Conservation (phyloP, 2,888 invertebrate genomes). For the Hyalella azteca region DNA sequence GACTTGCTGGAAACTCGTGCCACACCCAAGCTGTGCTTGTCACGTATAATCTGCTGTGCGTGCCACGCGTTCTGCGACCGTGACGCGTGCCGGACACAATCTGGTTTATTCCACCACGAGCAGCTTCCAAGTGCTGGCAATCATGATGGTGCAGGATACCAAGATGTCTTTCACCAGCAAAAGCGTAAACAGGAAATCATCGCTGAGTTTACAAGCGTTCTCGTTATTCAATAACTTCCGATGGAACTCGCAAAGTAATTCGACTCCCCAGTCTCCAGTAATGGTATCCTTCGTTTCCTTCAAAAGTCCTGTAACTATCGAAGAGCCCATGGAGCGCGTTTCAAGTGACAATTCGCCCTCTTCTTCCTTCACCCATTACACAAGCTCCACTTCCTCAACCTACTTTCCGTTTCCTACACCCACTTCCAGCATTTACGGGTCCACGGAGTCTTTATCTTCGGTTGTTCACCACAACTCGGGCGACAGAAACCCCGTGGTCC, state of each 20-base stretch:
- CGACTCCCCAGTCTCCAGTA: constrained; percentile 40
- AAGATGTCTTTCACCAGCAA: too few species aligned
- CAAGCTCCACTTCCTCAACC: background rate
- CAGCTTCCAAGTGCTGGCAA: too few species aligned
- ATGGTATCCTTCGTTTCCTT: constrained; percentile 40
- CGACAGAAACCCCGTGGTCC: background rate
- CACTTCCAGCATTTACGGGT: background rate
- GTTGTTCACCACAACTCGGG: too few species aligned
- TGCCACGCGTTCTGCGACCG: too few species aligned
- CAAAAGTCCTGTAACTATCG: constrained; percentile 39
- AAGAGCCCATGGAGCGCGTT: too few species aligned
- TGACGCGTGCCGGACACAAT: too few species aligned
- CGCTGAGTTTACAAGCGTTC: constrained; percentile 31
- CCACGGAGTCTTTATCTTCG: background rate
- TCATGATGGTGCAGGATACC: too few species aligned
- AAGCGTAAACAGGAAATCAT: constrained; percentile 6
- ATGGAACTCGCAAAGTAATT: constrained; percentile 31
- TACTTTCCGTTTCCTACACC: background rate
- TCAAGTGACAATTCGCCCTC: background rate
- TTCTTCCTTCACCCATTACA: background rate
- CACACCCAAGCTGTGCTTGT: too few species aligned
- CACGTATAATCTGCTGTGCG: too few species aligned
- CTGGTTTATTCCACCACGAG: too few species aligned
- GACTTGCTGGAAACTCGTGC: too few species aligned
- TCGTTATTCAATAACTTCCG: constrained; percentile 36